Conservation (phyloP, 2,888 invertebrate genomes). For the Autographa pulchrina region DNA sequence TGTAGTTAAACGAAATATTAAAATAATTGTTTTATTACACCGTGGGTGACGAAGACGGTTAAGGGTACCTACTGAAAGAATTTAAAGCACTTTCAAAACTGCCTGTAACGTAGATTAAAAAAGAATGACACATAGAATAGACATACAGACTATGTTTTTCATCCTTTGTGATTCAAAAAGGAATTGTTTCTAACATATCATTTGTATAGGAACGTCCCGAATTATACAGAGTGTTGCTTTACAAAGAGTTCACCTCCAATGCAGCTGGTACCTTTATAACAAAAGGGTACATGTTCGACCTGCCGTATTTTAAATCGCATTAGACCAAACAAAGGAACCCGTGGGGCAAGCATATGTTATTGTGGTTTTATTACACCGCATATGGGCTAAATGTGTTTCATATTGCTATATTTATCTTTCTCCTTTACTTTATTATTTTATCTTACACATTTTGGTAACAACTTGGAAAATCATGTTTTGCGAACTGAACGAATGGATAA, state of each 20-base stretch:
- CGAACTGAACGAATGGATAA: not conserved
- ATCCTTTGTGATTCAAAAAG: constrained; percentile 25
- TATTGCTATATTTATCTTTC: constrained; percentile 57
- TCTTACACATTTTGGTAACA: constrained; percentile 9
- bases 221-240: constrained; percentile 24
- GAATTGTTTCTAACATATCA: constrained; percentile 31
- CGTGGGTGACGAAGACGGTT: not conserved
- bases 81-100: not conserved
- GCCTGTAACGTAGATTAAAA: not conserved
- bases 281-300: constrained; percentile 34
- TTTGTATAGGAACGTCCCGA: constrained; percentile 19
- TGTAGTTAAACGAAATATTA: too few relatives aligned
- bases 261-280: constrained; percentile 9
- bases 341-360: constrained; percentile 37
- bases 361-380: constrained; percentile 59
- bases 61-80: not conserved
- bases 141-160: constrained; percentile 8
- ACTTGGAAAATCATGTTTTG: constrained; percentile 9
- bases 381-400: constrained; percentile 54
- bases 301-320: constrained; percentile 58
- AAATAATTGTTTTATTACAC: not conserved
- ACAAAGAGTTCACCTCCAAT: constrained; percentile 35
- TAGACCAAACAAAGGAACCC: constrained; percentile 52
- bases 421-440: constrained; percentile 14
- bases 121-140: not conserved